Base-by-base conservation (phyloP, 2,888 invertebrate species). In the Elegia similella region DNA sequence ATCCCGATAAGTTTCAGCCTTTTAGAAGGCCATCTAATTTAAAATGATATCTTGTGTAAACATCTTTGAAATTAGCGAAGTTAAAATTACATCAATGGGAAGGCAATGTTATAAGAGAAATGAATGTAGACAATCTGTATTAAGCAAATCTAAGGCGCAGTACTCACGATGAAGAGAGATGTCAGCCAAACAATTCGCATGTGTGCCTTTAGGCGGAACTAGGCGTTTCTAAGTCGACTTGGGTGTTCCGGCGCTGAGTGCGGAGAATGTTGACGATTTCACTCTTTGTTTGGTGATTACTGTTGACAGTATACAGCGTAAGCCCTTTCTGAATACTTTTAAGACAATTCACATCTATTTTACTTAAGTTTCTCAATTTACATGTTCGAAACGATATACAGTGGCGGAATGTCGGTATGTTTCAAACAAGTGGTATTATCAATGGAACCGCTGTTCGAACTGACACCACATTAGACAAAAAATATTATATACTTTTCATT, bases 121-220 rank as follows among this genome's bases (percentile, higher is more conserved):
- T 17, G 7, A 34, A 10, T 12, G n/a, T 38, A 12, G n/a, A 38
- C 30, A 53, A 53, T 53, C 5, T 29, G 43, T 53, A 43, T 53
- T 53, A 53, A 43, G 13, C 30, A 53, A 53, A 53, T 53, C 10
- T 13, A 15, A 29, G 42, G 42, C n/a, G 38, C 42, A 42, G 38
- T 42, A n/a, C 44, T 17, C 46, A 29, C 46, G 12, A 46, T 23
- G 10, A 13, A 8, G n/a, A 8, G 48, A 48, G 48, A 32, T 8
- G 16, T 15, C 48, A 48, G 34, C 30, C 16, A 50, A 12, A 50
- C 16, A 34, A 50, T 48, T 48, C 32, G 15, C 48, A 48, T 48
- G 48, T 48, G 48, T 34, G 34, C 50, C 50, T 50, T 50, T 38
- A n/a, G 50, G 34, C 50, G 50, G 50, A 50, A 50, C 50, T 17